Percentiles rank a stretch among this genome's conserved stretches.
Conservation (phyloP, 2,888 invertebrate species). For the Nomada hirtipes region DNA sequence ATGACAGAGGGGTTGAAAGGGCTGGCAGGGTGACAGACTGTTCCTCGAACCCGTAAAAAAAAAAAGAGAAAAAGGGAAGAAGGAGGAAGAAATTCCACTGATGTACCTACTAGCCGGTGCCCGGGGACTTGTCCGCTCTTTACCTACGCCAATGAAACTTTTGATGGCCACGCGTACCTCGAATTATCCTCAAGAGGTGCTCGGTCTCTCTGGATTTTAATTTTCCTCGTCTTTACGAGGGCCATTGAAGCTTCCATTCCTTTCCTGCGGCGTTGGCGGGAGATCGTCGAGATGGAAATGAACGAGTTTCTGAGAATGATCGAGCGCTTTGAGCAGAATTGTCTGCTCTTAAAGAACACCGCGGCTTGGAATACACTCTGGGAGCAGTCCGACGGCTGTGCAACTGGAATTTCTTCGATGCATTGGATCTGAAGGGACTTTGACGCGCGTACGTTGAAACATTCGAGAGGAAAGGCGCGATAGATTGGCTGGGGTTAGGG, state of each 20-base stretch:
- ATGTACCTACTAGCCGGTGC: not conserved
- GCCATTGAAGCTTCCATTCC: constrained; percentile 2
- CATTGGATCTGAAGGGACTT: not conserved
- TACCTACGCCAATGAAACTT: constrained; percentile 12
- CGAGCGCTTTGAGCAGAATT: not conserved
- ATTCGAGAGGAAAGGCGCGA: not conserved
- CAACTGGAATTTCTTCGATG: not conserved
- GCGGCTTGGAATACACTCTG: not conserved
- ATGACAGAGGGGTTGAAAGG: not conserved
- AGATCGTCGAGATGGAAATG: not conserved
- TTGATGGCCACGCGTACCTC: constrained; percentile 10
- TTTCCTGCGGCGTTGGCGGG: not conserved
- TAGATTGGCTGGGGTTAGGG: not conserved
- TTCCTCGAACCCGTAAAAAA: not conserved
- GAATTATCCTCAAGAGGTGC: not conserved
- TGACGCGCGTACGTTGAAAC: not conserved
- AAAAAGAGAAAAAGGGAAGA: not conserved
- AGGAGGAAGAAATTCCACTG: not conserved
- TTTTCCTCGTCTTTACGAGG: constrained; percentile 24
- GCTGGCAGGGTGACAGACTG: constrained; percentile 8
- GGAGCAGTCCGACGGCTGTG: too few species aligned
- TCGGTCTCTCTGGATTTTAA: constrained; percentile 16
- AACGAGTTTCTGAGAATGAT: not conserved
- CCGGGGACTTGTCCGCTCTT: constrained; percentile 14
- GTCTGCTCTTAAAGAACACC: too few species aligned